Evolutionary conservation across 2,888 invertebrate species (phyloP).

Genomic region (Seladonia tumulorum): DNA sequence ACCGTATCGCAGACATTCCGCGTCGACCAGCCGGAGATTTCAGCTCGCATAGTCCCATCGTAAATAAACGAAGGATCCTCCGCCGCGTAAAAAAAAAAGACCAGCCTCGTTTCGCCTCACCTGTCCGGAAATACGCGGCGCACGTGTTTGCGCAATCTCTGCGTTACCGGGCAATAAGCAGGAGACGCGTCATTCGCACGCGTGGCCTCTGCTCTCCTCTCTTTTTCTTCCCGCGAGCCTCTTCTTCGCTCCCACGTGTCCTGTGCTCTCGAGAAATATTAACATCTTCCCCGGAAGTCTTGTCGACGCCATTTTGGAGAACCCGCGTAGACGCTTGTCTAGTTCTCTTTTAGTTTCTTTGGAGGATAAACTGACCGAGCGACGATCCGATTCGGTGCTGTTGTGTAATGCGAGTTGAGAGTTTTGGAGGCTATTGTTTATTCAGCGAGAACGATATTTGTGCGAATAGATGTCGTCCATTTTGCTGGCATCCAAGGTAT

Average conservation of each 20-base stretch:
- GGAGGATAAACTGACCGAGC: neutral
- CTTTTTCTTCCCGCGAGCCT: neutral
- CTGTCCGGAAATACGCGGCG: slow-evolving; percentile 39
- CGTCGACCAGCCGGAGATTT: neutral
- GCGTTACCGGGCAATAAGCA: slow-evolving; percentile 44
- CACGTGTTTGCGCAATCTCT: slow-evolving; percentile 58
- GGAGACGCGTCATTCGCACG: slow-evolving; percentile 30
- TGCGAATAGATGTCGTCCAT: neutral
- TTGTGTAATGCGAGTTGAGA: neutral
- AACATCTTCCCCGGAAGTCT: neutral
- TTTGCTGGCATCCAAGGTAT: too few species aligned
- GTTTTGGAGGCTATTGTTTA: neutral
- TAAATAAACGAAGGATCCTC: slow-evolving; percentile 34
- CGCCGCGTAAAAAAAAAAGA: slow-evolving; percentile 28
- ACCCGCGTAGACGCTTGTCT: neutral
- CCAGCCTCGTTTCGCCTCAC: slow-evolving; percentile 20
- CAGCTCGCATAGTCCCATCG: neutral
- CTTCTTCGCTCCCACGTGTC: neutral
- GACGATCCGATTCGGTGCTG: neutral
- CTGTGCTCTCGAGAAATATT: neutral
- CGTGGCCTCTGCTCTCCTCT: neutral
- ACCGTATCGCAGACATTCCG: neutral
- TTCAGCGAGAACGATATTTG: neutral
- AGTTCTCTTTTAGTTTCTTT: neutral
- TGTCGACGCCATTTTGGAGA: slow-evolving; percentile 3